These are phyloP conservation scores for Nomada ferruginata DNA, from an alignment of 2,888 invertebrate genomes.

Conservation along the genomic window DNA sequence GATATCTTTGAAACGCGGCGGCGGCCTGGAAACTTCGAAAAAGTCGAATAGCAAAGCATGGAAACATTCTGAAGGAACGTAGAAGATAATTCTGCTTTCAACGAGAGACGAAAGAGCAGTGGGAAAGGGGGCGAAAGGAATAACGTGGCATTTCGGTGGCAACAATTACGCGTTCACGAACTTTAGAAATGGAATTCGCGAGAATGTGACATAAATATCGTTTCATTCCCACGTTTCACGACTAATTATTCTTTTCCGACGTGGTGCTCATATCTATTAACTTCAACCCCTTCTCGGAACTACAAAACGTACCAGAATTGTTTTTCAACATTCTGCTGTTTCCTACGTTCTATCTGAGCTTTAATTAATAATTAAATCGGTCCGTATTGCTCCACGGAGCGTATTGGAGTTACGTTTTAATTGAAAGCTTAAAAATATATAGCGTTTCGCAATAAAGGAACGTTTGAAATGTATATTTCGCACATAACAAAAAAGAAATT, in stretches of 20 bases:
- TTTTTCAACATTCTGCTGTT: too few relatives aligned
- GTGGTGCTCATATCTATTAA: too few relatives aligned
- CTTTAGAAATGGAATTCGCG: conserved; percentile 19
- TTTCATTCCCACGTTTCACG: not conserved
- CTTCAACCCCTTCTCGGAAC: not conserved
- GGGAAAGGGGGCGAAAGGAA: not conserved
- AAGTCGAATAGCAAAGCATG: conserved; percentile 2
- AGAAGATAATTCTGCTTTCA: conserved; percentile 31
- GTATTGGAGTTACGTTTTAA: too few relatives aligned
- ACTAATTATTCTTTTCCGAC: conserved; percentile 4
- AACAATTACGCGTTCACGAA: conserved; percentile 11
- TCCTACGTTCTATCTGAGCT: too few relatives aligned
- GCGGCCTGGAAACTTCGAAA: conserved; percentile 26
- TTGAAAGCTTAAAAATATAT: too few relatives aligned
- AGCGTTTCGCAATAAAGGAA: too few relatives aligned
- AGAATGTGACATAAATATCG: not conserved
- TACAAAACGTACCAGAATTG: too few relatives aligned
- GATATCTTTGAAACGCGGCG: conserved; percentile 37
- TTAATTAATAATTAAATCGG: too few relatives aligned
- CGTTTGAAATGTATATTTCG: too few relatives aligned
- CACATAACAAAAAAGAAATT: too few relatives aligned
- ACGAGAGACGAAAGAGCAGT: not conserved
- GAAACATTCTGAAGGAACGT: not conserved
- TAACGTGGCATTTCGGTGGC: not conserved
- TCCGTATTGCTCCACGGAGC: too few relatives aligned